These are phyloP conservation scores for Tupaia chinensis DNA, from an alignment of 2,113 vertebrate genomes.

Conservation along the genomic window DNA sequence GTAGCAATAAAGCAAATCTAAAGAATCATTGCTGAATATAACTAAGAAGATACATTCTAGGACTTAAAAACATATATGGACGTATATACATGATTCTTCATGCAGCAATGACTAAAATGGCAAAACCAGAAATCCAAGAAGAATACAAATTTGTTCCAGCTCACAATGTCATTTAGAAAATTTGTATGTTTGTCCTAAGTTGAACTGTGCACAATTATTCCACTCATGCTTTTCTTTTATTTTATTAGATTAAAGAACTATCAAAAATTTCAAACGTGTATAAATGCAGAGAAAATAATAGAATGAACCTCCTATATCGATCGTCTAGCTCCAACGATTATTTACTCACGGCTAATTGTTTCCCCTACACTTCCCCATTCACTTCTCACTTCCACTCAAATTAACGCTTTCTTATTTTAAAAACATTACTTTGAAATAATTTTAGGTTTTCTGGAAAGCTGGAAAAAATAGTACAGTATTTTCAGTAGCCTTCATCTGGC, in stretches of 20 bases:
- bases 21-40: not conserved
- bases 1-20: not conserved
- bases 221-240: not conserved
- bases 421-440: not conserved
- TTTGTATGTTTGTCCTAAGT: not conserved
- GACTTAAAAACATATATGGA: slow-evolving; percentile 16
- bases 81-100: not conserved
- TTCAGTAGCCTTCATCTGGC: not conserved
- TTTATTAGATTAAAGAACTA: not conserved
- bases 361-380: not conserved
- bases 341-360: not conserved
- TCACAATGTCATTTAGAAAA: slow-evolving; percentile 9
- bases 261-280: slow-evolving; percentile 27
- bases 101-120: not conserved
- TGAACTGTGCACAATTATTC: not conserved
- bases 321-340: not conserved
- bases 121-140: not conserved
- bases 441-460: slow-evolving; percentile 50
- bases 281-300: slow-evolving; percentile 1
- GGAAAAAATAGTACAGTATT: not conserved
- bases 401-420: not conserved
- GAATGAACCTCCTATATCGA: not conserved
- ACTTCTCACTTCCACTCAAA: not conserved
- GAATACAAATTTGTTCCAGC: not conserved
- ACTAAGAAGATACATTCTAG: slow-evolving; percentile 8